phyloP scores from a whole-genome alignment of 2,797 vertebrate genomes.

The Galagoides demidoff region DNA sequence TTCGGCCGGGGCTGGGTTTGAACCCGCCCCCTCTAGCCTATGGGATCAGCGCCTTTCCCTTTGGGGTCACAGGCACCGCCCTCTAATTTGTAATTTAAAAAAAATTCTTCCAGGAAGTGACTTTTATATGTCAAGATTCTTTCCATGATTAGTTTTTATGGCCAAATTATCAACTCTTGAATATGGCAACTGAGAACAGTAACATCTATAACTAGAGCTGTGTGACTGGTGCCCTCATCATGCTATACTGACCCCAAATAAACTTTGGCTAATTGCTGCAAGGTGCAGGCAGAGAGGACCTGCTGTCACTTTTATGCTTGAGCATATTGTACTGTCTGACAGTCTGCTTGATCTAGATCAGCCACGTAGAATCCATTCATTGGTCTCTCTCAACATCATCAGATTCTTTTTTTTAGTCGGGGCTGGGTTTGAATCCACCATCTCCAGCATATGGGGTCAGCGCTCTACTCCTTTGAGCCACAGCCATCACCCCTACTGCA shows the following conservation, averaged over 20 bases:
- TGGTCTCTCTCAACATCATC: slow-evolving; percentile 73
- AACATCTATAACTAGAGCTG: slow-evolving; percentile 25
- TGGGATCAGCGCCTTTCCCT: too few species aligned
- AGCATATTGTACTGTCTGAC: slow-evolving; percentile 64
- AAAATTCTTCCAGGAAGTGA: slow-evolving; percentile 41
- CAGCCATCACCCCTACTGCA: slow-evolving; percentile 75
- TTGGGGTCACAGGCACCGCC: neutral
- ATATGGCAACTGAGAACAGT: slow-evolving; percentile 10
- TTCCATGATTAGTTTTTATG: slow-evolving; percentile 50
- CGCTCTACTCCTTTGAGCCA: too few species aligned
- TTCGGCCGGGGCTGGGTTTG: too few species aligned
- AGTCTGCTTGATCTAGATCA: slow-evolving; percentile 67
- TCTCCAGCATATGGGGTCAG: too few species aligned
- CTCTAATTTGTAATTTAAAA: neutral
- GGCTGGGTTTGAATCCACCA: too few species aligned
- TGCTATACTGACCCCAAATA: slow-evolving; percentile 72
- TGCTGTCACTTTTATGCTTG: slow-evolving; percentile 68
- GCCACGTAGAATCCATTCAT: slow-evolving; percentile 62
- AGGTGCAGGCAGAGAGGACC: slow-evolving; percentile 60
- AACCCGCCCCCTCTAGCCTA: too few species aligned
- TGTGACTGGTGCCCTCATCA: slow-evolving; percentile 16
- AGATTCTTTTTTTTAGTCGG: slow-evolving; percentile 81
- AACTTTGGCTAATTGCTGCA: slow-evolving; percentile 61
- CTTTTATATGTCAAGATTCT: slow-evolving; percentile 60
- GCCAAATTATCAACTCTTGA: slow-evolving; percentile 53